These are phyloP conservation scores for Dynastes tityus DNA, from an alignment of 2,888 invertebrate genomes.

Conservation along the genomic window DNA sequence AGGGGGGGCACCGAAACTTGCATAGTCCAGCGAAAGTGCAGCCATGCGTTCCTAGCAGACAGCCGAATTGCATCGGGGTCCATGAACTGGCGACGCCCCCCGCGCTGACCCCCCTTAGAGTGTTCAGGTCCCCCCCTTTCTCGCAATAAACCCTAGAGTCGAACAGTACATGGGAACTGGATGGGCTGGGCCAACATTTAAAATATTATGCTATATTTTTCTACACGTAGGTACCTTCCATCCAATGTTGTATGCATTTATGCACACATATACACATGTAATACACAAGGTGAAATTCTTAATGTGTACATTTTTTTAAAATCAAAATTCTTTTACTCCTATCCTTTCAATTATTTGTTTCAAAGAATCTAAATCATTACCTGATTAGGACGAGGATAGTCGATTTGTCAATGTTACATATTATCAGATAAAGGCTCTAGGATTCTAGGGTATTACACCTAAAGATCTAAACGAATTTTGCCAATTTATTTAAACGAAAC, in stretches of 20 bases:
- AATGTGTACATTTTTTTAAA: too few species aligned
- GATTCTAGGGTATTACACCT: too few species aligned
- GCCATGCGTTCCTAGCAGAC: slow-evolving; percentile 71
- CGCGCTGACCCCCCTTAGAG: slow-evolving; percentile 55
- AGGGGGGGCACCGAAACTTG: slow-evolving; percentile 61
- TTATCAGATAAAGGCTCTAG: too few species aligned
- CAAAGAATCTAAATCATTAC: too few species aligned
- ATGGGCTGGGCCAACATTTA: slow-evolving; percentile 59
- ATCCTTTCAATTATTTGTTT: too few species aligned
- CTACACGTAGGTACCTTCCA: slow-evolving; percentile 48
- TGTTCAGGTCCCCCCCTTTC: slow-evolving; percentile 41
- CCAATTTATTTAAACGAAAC: too few species aligned
- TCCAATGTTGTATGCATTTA: slow-evolving; percentile 11
- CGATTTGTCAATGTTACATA: too few species aligned
- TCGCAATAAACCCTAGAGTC: slow-evolving; percentile 54
- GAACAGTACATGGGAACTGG: slow-evolving; percentile 60
- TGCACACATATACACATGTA: background rate
- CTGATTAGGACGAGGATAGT: too few species aligned
- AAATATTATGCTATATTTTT: slow-evolving; percentile 52
- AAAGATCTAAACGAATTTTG: too few species aligned
- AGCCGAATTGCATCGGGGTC: slow-evolving; percentile 70
- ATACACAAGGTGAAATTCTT: too few species aligned
- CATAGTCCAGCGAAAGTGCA: slow-evolving; percentile 71
- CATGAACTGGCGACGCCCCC: slow-evolving; percentile 60
- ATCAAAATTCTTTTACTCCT: too few species aligned